phyloP scores from a whole-genome alignment of 2,888 invertebrate genomes.

The Bibio marci region DNA sequence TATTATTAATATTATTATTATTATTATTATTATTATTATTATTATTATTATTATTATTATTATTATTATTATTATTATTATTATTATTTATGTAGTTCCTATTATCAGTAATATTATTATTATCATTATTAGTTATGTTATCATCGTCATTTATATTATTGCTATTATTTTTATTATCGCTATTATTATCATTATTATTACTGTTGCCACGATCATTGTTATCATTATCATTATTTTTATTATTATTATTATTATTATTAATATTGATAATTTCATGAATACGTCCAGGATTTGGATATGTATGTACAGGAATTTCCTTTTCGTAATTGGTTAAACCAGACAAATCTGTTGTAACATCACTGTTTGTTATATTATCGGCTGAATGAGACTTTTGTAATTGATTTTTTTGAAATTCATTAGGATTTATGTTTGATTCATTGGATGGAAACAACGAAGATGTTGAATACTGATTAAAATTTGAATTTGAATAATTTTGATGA shows the following conservation, averaged over 20 bases:
- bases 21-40: neutral
- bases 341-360: neutral
- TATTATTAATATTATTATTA: too few relatives aligned
- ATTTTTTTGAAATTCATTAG: neutral
- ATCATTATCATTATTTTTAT: too few relatives aligned
- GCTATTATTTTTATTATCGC: too few relatives aligned
- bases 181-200: neutral
- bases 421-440: slow-evolving; percentile 1
- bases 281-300: slow-evolving; percentile 28
- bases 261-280: neutral
- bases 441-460: slow-evolving; percentile 1
- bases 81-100: neutral
- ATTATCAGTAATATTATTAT: neutral
- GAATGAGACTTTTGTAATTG: neutral
- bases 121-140: neutral
- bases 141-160: neutral
- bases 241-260: too few relatives aligned
- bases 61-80: too few relatives aligned
- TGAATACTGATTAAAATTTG: neutral
- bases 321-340: slow-evolving; percentile 23
- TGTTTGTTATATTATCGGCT: neutral
- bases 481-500: slow-evolving; percentile 6
- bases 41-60: neutral
- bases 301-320: slow-evolving; percentile 29
- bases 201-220: neutral